These are phyloP conservation scores for Pantelozetes paolii DNA, from an alignment of 2,888 invertebrate genomes.

Conservation along the genomic window DNA sequence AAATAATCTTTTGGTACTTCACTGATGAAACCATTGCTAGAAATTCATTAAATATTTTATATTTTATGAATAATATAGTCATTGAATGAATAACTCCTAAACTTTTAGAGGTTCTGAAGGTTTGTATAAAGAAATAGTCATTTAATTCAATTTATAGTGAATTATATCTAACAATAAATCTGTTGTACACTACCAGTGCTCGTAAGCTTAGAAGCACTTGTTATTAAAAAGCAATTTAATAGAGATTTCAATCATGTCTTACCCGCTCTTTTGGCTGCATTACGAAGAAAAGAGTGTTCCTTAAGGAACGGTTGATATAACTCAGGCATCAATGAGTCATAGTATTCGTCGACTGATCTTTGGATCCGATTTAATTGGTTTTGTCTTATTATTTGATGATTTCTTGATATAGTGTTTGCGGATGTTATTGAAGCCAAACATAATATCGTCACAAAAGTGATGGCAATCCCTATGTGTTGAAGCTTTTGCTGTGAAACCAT, in stretches of 20 bases:
- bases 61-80: too few relatives aligned
- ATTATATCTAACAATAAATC: too few relatives aligned
- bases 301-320: background rate
- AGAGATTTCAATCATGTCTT: slow-evolving; percentile 13
- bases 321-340: background rate
- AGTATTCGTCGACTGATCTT: slow-evolving; percentile 23
- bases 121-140: too few relatives aligned
- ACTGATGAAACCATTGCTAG: too few relatives aligned
- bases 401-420: background rate
- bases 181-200: too few relatives aligned
- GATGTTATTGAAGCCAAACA: background rate
- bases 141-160: too few relatives aligned
- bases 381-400: background rate
- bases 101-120: too few relatives aligned
- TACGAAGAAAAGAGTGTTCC: background rate
- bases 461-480: background rate
- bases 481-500: slow-evolving; percentile 3
- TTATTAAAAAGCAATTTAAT: too few relatives aligned
- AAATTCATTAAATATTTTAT: too few relatives aligned
- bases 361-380: slow-evolving; percentile 11
- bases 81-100: too few relatives aligned
- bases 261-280: slow-evolving; percentile 43
- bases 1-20: too few relatives aligned
- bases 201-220: too few relatives aligned
- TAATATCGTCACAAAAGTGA: background rate